Conservation (phyloP, 2,888 invertebrate species). For the Mesorhabditis sp. region DNA sequence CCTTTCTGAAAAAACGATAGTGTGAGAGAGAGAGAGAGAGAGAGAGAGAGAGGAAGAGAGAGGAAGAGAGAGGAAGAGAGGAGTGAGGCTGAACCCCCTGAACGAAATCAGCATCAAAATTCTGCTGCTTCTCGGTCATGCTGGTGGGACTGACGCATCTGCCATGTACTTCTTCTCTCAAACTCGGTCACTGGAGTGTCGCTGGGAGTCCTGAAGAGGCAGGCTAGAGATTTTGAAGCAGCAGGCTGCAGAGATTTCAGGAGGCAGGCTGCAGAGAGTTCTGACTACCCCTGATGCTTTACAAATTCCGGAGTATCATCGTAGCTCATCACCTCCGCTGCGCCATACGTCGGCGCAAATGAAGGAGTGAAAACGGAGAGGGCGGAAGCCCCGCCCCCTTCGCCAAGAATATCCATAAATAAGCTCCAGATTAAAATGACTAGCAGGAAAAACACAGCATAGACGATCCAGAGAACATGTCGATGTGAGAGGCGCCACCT, state of each 20-base stretch:
- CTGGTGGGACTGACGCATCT: no score
- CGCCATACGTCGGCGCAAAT: neutral
- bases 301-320: neutral
- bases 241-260: neutral
- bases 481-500: neutral
- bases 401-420: neutral
- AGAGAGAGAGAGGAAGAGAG: neutral
- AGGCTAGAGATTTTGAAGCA: neutral
- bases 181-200: neutral
- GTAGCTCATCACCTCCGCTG: slow-evolving; percentile 1
- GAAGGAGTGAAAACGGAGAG: neutral
- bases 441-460: neutral
- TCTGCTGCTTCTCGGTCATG: neutral
- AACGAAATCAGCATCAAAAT: slow-evolving; percentile 5
- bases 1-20: neutral
- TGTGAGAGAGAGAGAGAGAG: neutral
- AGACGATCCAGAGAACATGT: neutral
- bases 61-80: neutral
- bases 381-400: neutral
- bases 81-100: neutral
- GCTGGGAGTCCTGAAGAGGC: neutral
- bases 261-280: neutral
- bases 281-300: neutral
- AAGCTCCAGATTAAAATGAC: neutral
- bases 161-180: neutral